Base-by-base conservation (phyloP, 2,797 vertebrate species). In the Falco concolor region DNA sequence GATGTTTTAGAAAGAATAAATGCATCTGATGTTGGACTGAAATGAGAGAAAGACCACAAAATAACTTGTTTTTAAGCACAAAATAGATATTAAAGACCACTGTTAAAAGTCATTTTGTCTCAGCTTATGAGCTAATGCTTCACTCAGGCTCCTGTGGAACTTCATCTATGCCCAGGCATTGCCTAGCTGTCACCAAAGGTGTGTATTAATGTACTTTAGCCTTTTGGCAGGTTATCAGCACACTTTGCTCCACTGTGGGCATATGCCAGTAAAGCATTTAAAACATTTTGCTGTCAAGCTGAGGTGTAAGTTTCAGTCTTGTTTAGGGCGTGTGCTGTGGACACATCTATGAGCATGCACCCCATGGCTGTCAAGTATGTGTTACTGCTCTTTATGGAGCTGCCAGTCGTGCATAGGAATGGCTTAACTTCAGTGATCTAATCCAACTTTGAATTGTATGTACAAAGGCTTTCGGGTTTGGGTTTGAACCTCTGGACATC, bases 181-280 rank as follows among this genome's bases (percentile, higher is more conserved):
- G 28, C 19, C 50, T 79, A 47, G 6, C 34, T 73, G 45, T 30
- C 50, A 32, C 9, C 14, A 5, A 1, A 5, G 9, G 6, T 32
- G 27, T 11, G 8, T 6, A 9, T 42, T 88, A 1, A 0, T 8
- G 6, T 23, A 21, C 2, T 19, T 59, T 3, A 4, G 32, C 27
- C 8, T 64, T 60, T 49, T 65, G 24, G 28, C 22, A 49, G 21
- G 9, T 36, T 67, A 24, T 16, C 27, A 45, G 38, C 13, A 60
- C 28, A 12, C 13, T 81, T 89, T 84, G 8, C 19, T n/a, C 9
- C 42, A 27, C 16, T 23, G 13, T 20, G 27, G n/a, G 7, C 13
- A 49, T 8, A 9, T 9, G 11, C 12, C 4, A 1, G 7, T 16
- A 49, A 15, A 53, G 15, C 20, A 27, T 27, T 44, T 52, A 20